Conservation (phyloP, 2,888 invertebrate species). For the Hoplodrina blanda region DNA sequence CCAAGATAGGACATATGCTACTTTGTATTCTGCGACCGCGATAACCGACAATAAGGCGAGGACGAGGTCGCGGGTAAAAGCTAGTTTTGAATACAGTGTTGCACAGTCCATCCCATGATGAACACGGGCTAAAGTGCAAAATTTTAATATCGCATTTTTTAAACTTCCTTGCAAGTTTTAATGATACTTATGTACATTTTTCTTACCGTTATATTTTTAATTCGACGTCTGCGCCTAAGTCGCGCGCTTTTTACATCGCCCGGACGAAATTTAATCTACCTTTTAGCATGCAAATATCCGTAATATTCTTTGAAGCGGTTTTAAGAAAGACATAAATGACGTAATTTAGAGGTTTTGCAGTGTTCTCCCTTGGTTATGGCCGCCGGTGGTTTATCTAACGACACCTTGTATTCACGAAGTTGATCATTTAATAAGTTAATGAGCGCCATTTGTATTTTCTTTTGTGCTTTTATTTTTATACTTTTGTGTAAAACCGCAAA, state of each 20-base stretch:
- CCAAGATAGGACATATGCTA: too few species aligned
- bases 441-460: constrained; percentile 55
- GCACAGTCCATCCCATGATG: not conserved
- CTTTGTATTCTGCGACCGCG: too few species aligned
- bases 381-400: constrained; percentile 59
- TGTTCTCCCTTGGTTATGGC: constrained; percentile 45
- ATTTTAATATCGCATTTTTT: constrained; percentile 5
- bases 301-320: constrained; percentile 59
- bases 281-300: constrained; percentile 64
- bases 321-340: constrained; percentile 64
- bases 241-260: constrained; percentile 22
- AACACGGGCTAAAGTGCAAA: not conserved
- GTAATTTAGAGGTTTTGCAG: constrained; percentile 57
- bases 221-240: constrained; percentile 11
- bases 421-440: constrained; percentile 64
- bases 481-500: not conserved
- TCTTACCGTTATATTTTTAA: constrained; percentile 8
- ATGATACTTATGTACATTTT: constrained; percentile 2
- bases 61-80: too few species aligned
- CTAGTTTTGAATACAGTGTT: too few species aligned
- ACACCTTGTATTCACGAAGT: constrained; percentile 46
- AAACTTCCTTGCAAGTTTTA: not conserved
- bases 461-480: constrained; percentile 45
- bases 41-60: too few species aligned
- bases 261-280: constrained; percentile 59